Percentiles rank a stretch among this genome's conserved stretches.
These are phyloP conservation scores for Clivina fossor DNA, from an alignment of 2,888 invertebrate genomes.

Conservation along the genomic window DNA sequence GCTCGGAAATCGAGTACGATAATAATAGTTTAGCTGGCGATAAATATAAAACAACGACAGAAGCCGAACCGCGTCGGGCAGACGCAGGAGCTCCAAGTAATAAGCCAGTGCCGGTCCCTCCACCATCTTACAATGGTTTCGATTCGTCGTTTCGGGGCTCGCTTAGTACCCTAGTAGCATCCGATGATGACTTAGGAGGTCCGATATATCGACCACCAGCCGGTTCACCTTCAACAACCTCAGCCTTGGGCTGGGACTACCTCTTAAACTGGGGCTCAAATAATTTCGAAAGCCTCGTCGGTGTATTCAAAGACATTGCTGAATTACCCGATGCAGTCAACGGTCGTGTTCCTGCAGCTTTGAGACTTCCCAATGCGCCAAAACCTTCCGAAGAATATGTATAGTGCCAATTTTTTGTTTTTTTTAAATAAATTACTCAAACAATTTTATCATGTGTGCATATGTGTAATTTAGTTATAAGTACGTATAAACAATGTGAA, in stretches of 20 bases:
- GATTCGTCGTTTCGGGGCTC: conserved; percentile 94
- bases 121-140: conserved; percentile 85
- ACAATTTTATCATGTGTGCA: no score
- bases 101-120: conserved; percentile 54
- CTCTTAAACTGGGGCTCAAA: conserved; percentile 93
- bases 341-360: conserved; percentile 70
- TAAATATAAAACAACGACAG: conserved; percentile 63
- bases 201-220: conserved; percentile 77
- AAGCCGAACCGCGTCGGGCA: conserved; percentile 47
- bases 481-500: conserved; percentile 37
- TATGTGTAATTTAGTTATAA: conserved; percentile 32
- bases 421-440: no score
- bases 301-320: conserved; percentile 95
- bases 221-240: conserved; percentile 73
- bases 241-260: conserved; percentile 90
- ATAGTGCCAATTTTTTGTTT: conserved; percentile 54
- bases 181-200: conserved; percentile 86
- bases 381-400: conserved; percentile 92
- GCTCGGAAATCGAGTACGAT: conserved; percentile 96
- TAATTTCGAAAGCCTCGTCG: conserved; percentile 94
- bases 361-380: conserved; percentile 77
- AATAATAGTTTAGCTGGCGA: conserved; percentile 82
- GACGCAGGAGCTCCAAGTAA: conserved; percentile 40
- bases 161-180: conserved; percentile 88
- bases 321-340: conserved; percentile 85